A percentile compares a stretch with the other conserved stretches of the same genome.
Conservation (phyloP, 1,140 invertebrate species). For the Heliothis virescens region DNA sequence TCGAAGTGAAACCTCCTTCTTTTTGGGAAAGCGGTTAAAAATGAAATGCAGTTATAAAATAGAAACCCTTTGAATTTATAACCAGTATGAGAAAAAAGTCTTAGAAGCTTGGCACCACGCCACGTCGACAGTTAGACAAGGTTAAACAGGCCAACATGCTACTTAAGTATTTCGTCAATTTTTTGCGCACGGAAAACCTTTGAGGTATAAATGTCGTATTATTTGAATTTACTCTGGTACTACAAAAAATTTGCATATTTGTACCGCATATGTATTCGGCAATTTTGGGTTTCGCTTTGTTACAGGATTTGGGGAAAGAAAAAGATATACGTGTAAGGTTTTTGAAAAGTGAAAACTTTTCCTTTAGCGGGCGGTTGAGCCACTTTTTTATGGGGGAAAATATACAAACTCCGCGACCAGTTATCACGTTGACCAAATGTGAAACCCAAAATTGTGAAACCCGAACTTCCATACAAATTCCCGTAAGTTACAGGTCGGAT, state of each 20-base stretch:
- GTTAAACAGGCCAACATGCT: slow-evolving; percentile 15
- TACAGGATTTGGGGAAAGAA: background rate
- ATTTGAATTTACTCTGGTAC: slow-evolving; percentile 21
- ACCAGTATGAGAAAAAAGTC: slow-evolving; percentile 13
- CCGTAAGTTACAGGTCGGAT: no score
- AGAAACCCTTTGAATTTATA: slow-evolving; percentile 2
- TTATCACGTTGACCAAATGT: no score
- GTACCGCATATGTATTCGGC: slow-evolving; percentile 18
- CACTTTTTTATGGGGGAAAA: no score
- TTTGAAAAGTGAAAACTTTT: no score
- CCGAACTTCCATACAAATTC: no score
- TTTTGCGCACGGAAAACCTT: background rate
- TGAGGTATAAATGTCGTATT: slow-evolving; percentile 12
- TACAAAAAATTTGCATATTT: slow-evolving; percentile 19
- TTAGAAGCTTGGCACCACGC: background rate
- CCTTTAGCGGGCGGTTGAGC: no score
- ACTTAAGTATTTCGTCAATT: background rate
- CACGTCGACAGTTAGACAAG: slow-evolving; percentile 24
- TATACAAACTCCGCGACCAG: no score
- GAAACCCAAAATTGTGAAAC: no score
- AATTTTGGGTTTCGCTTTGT: slow-evolving; percentile 20
- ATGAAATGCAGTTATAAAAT: no score
- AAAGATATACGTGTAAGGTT: background rate
- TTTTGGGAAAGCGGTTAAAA: no score
- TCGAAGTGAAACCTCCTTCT: no score